Conservation (phyloP, 2,113 vertebrate genomes). For the Paradisaea rubra region DNA sequence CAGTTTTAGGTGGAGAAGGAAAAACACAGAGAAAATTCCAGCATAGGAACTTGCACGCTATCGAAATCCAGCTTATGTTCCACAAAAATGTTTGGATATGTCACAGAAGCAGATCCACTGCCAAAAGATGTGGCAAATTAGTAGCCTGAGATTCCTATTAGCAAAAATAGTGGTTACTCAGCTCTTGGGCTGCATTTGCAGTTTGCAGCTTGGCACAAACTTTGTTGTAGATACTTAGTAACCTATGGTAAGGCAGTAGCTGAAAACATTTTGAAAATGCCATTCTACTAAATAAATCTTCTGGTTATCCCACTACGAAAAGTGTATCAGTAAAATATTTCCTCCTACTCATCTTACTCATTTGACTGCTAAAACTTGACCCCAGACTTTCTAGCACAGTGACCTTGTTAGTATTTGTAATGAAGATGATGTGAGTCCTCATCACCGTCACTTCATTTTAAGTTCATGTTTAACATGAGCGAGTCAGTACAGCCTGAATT, state of each 20-base stretch:
- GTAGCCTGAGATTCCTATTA: neutral
- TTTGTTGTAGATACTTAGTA: neutral
- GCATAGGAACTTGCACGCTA: accelerated
- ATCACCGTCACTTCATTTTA: neutral
- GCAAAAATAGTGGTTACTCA: neutral
- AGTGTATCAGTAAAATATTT: neutral
- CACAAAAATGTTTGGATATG: neutral
- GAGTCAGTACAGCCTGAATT: neutral
- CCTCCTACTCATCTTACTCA: neutral
- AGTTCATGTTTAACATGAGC: neutral
- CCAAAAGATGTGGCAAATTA: neutral
- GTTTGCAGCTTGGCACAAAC: neutral
- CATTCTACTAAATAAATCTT: neutral
- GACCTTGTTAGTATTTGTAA: neutral
- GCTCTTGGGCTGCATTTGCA: neutral
- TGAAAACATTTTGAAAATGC: neutral
- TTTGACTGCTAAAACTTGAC: neutral
- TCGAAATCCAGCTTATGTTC: neutral
- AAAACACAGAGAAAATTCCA: neutral
- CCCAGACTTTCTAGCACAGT: neutral
- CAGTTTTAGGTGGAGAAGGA: neutral
- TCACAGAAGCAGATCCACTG: neutral
- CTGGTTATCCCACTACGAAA: neutral
- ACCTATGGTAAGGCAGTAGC: neutral
- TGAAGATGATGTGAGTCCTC: neutral